Conservation (phyloP, 2,797 vertebrate genomes). For the Clarias laeviceps region DNA sequence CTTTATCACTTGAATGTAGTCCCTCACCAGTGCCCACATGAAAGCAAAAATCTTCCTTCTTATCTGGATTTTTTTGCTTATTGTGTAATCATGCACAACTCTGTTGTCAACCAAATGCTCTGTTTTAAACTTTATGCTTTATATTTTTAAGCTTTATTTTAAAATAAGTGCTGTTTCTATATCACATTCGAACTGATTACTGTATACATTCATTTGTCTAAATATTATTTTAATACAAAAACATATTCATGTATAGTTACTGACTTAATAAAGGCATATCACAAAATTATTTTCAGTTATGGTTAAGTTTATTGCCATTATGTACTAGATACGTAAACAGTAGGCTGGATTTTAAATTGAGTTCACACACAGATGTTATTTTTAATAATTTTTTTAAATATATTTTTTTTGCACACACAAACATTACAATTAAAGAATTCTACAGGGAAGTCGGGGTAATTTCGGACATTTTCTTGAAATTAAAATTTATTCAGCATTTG, state of each 20-base stretch:
- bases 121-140: too few species aligned
- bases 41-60: background rate
- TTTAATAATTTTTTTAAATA: too few species aligned
- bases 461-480: too few species aligned
- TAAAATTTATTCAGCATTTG: too few species aligned
- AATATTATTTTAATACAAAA: background rate
- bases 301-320: background rate
- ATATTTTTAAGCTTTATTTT: constrained; percentile 6
- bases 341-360: background rate
- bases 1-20: background rate
- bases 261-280: background rate
- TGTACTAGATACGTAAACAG: background rate
- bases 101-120: background rate
- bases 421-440: too few species aligned
- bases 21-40: background rate
- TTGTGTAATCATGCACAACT: background rate
- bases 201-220: background rate
- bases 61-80: background rate
- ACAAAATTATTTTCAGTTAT: background rate
- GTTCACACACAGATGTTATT: background rate
- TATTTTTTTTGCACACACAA: too few species aligned
- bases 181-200: background rate
- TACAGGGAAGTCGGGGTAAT: too few species aligned
- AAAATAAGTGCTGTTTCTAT: background rate
- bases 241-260: background rate